phyloP scores from a whole-genome alignment of 2,888 invertebrate genomes.

The Tyria jacobaeae region DNA sequence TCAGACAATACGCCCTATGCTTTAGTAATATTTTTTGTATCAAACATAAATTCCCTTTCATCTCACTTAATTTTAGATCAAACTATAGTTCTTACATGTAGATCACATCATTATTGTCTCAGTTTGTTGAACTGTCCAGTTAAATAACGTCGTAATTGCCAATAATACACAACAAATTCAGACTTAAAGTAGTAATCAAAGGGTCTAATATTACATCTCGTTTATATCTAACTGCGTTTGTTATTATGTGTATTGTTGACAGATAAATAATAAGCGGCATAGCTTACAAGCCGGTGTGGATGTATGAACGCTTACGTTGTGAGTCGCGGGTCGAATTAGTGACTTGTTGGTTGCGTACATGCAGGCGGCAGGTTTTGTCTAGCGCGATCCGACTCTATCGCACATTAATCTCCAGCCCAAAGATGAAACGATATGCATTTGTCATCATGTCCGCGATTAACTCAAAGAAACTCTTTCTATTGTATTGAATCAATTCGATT shows the following conservation, averaged over 20 bases:
- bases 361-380: slow-evolving; percentile 82
- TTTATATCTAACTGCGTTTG: slow-evolving; percentile 51
- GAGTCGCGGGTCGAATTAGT: slow-evolving; percentile 75
- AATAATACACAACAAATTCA: slow-evolving; percentile 38
- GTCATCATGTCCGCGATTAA: slow-evolving; percentile 83
- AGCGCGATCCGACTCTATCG: slow-evolving; percentile 73
- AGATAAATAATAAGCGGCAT: slow-evolving; percentile 84
- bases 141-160: slow-evolving; percentile 56
- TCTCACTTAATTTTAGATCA: slow-evolving; percentile 84
- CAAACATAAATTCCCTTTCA: slow-evolving; percentile 82
- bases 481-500: slow-evolving; percentile 82
- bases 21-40: slow-evolving; percentile 84
- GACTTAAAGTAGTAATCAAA: slow-evolving; percentile 53
- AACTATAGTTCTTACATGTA: slow-evolving; percentile 84
- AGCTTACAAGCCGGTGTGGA: slow-evolving; percentile 73
- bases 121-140: slow-evolving; percentile 58
- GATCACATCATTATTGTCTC: slow-evolving; percentile 84
- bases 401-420: slow-evolving; percentile 79
- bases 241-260: slow-evolving; percentile 65
- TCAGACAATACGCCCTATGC: slow-evolving; percentile 77
- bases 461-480: slow-evolving; percentile 77
- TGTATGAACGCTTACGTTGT: slow-evolving; percentile 72
- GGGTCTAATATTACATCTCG: slow-evolving; percentile 44
- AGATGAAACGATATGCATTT: slow-evolving; percentile 86
- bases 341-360: slow-evolving; percentile 72